These are phyloP conservation scores for Poecilia latipinna DNA, from an alignment of 2,113 vertebrate species.

Conservation along the genomic window DNA sequence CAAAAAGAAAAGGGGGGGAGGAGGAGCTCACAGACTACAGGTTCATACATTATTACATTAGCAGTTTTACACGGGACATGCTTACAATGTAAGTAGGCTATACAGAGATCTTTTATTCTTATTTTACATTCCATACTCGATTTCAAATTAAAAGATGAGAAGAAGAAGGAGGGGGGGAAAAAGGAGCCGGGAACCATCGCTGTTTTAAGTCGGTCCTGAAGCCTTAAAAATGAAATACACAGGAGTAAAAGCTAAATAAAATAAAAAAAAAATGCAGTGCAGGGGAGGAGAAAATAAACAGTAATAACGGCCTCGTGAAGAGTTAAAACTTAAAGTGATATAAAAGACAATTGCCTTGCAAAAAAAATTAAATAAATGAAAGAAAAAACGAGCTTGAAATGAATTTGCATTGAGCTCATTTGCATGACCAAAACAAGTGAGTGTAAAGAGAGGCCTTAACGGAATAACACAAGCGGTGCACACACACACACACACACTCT, in stretches of 20 bases:
- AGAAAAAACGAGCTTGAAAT: conserved; percentile 51
- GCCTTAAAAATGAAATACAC: conserved; percentile 88
- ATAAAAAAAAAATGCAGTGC: not conserved
- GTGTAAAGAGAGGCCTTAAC: conserved; percentile 61
- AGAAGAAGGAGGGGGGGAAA: conserved; percentile 76
- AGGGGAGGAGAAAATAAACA: conserved; percentile 15
- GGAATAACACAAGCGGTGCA: conserved; percentile 42
- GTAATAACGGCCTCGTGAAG: conserved; percentile 49
- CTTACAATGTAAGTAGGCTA: conserved; percentile 89
- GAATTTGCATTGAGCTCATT: conserved; percentile 69
- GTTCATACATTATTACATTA: conserved; percentile 91
- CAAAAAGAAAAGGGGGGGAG: conserved; percentile 66
- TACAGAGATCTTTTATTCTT: conserved; percentile 88
- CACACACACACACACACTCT: not conserved
- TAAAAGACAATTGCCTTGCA: conserved; percentile 69
- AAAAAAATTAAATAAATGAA: not conserved
- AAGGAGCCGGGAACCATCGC: conserved; percentile 82
- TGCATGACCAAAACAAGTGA: conserved; percentile 70
- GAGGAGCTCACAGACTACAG: conserved; percentile 85
- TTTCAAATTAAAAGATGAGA: conserved; percentile 79
- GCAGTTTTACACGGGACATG: conserved; percentile 96
- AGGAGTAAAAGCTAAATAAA: conserved; percentile 53
- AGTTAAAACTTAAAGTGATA: conserved; percentile 65
- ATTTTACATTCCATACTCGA: conserved; percentile 89
- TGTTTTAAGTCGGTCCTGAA: conserved; percentile 91